Evolutionary conservation across 2,797 vertebrate genomes (phyloP).

Genomic region (Poeciliopsis gracilis): DNA sequence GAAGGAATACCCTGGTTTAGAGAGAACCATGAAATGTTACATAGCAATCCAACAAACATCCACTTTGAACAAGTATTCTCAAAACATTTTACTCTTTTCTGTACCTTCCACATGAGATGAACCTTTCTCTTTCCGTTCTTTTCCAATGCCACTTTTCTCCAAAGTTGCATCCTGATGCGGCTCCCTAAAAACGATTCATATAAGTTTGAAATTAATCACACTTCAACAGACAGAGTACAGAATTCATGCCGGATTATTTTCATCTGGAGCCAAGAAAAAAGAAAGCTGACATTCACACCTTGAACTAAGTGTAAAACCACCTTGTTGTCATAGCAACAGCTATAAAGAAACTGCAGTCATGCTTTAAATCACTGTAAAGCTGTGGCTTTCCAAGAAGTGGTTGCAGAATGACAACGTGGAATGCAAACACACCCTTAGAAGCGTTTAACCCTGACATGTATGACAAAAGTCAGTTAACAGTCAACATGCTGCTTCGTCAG

Average conservation of each 20-base stretch:
- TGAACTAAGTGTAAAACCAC: constrained; percentile 8
- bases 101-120: constrained; percentile 67
- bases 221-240: not conserved
- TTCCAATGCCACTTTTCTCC: constrained; percentile 57
- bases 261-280: not conserved
- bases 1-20: constrained; percentile 56
- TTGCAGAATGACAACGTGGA: not conserved
- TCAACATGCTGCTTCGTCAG: not conserved
- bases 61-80: not conserved
- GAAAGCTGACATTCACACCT: not conserved
- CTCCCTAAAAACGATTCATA: constrained; percentile 38
- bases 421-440: not conserved
- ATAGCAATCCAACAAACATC: not conserved
- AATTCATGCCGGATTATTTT: not conserved
- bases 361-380: not conserved
- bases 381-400: not conserved
- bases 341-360: not conserved
- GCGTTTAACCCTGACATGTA: not conserved
- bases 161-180: constrained; percentile 44
- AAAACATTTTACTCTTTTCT: not conserved
- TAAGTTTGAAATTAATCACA: not conserved
- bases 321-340: constrained; percentile 1
- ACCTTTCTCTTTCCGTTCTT: constrained; percentile 47
- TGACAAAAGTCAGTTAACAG: not conserved
- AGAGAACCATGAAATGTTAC: not conserved